Evolutionary conservation across 2,113 vertebrate species (phyloP).

Genomic region (Brachyistius frenatus): DNA sequence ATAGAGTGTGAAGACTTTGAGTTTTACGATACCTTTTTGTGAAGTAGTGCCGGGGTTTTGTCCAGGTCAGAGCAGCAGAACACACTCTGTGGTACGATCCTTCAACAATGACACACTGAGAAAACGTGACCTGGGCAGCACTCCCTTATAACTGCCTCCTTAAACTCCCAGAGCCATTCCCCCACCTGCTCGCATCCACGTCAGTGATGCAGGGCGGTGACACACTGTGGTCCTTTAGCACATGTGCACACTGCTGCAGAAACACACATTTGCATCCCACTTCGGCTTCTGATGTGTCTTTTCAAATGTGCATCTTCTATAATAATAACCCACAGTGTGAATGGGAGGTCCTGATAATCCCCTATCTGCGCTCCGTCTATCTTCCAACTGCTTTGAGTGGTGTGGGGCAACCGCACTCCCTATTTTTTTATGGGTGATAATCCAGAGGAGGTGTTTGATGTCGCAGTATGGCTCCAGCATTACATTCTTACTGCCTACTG

Average conservation of each 20-base stretch:
- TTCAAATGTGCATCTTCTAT: constrained; percentile 10
- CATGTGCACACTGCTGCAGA: neutral
- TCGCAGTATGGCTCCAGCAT: constrained; percentile 41
- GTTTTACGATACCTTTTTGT: constrained; percentile 55
- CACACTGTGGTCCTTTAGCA: constrained; percentile 18
- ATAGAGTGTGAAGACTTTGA: neutral
- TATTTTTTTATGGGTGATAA: constrained; percentile 4
- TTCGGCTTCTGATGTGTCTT: neutral
- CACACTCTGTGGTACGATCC: constrained; percentile 29
- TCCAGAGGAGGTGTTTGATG: constrained; percentile 77
- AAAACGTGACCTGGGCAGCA: constrained; percentile 52
- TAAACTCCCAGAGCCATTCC: constrained; percentile 44
- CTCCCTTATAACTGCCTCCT: constrained; percentile 69
- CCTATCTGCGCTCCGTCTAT: constrained; percentile 8
- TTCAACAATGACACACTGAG: constrained; percentile 44
- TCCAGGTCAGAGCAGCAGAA: constrained; percentile 32
- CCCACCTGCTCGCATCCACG: constrained; percentile 74
- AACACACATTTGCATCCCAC: neutral
- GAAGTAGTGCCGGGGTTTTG: neutral
- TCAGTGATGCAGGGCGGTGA: constrained; percentile 39
- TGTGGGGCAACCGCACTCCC: constrained; percentile 14
- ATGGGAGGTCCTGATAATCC: constrained; percentile 37
- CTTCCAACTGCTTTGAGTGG: constrained; percentile 20
- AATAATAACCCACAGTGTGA: neutral
- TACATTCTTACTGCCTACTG: constrained; percentile 79